These are phyloP conservation scores for Lycocerus yunnanus DNA, from an alignment of 2,888 invertebrate genomes.

Conservation along the genomic window DNA sequence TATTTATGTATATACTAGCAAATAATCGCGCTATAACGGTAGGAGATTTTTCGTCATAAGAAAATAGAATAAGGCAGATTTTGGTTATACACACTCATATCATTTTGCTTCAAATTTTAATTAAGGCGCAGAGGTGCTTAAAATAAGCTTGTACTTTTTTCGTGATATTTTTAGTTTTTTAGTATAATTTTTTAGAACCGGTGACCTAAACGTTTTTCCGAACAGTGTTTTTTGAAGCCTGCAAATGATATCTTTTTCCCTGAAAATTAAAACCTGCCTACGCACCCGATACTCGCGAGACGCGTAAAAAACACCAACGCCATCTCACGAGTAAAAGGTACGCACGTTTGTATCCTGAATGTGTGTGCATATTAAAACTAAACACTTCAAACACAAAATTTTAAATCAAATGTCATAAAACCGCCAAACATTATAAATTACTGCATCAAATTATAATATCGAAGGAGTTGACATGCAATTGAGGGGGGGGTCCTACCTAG, in stretches of 20 bases:
- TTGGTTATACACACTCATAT: conserved; percentile 66
- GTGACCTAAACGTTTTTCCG: conserved; percentile 61
- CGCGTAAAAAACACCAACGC: conserved; percentile 20
- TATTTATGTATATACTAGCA: conserved; percentile 51
- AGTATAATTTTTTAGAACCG: conserved; percentile 57
- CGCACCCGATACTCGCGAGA: conserved; percentile 47
- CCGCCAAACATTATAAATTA: conserved; percentile 50
- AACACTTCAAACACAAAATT: conserved; percentile 45
- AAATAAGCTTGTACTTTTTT: conserved; percentile 75
- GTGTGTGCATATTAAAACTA: conserved; percentile 58
- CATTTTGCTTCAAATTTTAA: conserved; percentile 61
- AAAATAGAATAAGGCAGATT: conserved; percentile 73
- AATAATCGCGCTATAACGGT: conserved; percentile 59
- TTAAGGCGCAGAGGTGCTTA: conserved; percentile 77
- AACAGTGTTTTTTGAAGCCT: conserved; percentile 53
- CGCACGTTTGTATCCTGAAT: conserved; percentile 36
- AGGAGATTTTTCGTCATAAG: conserved; percentile 62
- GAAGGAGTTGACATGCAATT: conserved; percentile 43
- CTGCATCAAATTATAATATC: conserved; percentile 36
- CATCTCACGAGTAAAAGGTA: conserved; percentile 15
- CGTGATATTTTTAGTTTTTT: conserved; percentile 61
- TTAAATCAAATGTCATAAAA: conserved; percentile 44
- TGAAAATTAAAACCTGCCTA: conserved; percentile 50
- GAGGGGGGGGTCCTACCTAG: conserved; percentile 54
- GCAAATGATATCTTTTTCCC: conserved; percentile 50